Conservation (phyloP, 2,113 vertebrate species). For the Lipotes vexillifer region DNA sequence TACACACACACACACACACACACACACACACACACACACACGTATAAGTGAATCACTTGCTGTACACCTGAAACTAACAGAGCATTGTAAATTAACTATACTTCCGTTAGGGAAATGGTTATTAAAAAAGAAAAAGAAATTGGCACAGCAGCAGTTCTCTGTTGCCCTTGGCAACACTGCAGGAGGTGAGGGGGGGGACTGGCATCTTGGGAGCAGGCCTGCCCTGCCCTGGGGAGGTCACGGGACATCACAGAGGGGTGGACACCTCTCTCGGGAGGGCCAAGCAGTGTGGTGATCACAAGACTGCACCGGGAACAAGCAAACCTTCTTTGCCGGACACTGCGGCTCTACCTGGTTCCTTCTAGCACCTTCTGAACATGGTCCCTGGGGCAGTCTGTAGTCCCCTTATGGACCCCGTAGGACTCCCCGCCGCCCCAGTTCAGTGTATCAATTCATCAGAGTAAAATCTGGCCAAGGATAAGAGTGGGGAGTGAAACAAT, state of each 20-base stretch:
- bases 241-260: neutral
- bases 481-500: neutral
- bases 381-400: neutral
- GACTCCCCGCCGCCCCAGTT: neutral
- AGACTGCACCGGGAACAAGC: neutral
- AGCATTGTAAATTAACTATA: neutral
- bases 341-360: neutral
- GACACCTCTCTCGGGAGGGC: neutral
- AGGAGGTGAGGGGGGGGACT: no score
- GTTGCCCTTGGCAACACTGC: conserved; percentile 11
- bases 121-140: neutral
- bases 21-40: no score
- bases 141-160: neutral
- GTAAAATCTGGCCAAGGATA: conserved; percentile 10
- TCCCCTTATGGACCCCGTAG: neutral
- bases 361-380: neutral
- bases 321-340: neutral
- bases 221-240: neutral
- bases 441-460: neutral
- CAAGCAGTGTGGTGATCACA: neutral
- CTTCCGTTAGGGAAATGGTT: neutral
- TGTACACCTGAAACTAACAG: neutral
- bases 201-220: neutral
- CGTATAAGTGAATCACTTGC: neutral
- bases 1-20: no score